These are phyloP conservation scores for Rhinolophus ferrumequinum DNA, from an alignment of 2,113 vertebrate genomes.

Conservation along the genomic window DNA sequence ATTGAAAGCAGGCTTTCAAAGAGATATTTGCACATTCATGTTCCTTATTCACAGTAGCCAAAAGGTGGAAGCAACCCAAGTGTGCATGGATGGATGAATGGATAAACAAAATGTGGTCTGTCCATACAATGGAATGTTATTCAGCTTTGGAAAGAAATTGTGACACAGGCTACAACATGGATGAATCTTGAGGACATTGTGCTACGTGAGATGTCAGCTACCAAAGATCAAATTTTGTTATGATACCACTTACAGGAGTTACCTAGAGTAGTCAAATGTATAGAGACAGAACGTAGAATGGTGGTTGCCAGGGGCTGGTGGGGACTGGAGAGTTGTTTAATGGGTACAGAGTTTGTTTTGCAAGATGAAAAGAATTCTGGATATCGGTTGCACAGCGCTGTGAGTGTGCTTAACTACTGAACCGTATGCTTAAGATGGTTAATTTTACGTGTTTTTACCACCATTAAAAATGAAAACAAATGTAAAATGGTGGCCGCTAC, in stretches of 20 bases:
- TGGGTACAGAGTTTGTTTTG: background rate
- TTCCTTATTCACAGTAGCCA: background rate
- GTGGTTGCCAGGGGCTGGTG: background rate
- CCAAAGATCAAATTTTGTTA: rapidly evolving
- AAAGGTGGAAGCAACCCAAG: background rate
- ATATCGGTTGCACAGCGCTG: rapidly evolving
- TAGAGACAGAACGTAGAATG: background rate
- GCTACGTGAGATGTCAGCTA: background rate
- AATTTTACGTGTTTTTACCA: background rate
- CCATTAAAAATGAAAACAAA: background rate
- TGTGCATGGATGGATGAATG: background rate
- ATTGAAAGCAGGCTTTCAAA: background rate
- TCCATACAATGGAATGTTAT: rapidly evolving
- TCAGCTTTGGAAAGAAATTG: background rate
- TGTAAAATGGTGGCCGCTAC: background rate
- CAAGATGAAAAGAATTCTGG: background rate
- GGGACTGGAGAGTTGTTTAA: too few species aligned
- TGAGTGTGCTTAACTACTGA: rapidly evolving
- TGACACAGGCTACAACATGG: rapidly evolving
- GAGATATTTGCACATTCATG: rapidly evolving
- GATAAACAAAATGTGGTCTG: background rate
- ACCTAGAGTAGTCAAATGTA: rapidly evolving
- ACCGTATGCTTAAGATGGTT: rapidly evolving
- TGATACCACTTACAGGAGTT: background rate
- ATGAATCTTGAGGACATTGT: background rate